Conservation (phyloP, 2,113 vertebrate species). For the Cyprinodon tularosa region DNA sequence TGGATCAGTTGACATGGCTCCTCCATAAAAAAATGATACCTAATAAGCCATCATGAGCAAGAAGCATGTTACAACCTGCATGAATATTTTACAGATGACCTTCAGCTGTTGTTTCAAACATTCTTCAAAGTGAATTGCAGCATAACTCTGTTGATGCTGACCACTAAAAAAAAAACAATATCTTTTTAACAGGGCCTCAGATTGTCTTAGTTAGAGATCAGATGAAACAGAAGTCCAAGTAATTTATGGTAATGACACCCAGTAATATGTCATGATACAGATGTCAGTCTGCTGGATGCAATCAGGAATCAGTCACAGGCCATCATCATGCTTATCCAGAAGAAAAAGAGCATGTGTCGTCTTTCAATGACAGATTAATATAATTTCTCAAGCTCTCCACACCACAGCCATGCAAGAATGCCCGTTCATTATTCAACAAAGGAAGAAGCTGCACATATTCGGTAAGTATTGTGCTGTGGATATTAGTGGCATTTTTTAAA, state of each 20-base stretch:
- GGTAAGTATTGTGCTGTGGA: neutral
- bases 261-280: neutral
- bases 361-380: neutral
- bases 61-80: neutral
- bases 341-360: no score
- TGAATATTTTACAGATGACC: conserved; percentile 7
- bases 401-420: neutral
- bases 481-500: neutral
- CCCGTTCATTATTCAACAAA: neutral
- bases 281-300: neutral
- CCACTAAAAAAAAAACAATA: neutral
- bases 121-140: conserved; percentile 4
- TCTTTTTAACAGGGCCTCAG: neutral
- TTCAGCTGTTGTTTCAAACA: neutral
- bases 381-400: neutral
- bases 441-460: neutral
- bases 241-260: no score
- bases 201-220: neutral
- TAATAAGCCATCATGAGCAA: neutral
- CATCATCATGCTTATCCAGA: neutral
- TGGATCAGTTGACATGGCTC: neutral
- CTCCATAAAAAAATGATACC: neutral
- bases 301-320: neutral
- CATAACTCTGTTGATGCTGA: neutral
- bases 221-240: neutral